phyloP scores from a whole-genome alignment of 2,113 vertebrate species.

The Haemorhous mexicanus region DNA sequence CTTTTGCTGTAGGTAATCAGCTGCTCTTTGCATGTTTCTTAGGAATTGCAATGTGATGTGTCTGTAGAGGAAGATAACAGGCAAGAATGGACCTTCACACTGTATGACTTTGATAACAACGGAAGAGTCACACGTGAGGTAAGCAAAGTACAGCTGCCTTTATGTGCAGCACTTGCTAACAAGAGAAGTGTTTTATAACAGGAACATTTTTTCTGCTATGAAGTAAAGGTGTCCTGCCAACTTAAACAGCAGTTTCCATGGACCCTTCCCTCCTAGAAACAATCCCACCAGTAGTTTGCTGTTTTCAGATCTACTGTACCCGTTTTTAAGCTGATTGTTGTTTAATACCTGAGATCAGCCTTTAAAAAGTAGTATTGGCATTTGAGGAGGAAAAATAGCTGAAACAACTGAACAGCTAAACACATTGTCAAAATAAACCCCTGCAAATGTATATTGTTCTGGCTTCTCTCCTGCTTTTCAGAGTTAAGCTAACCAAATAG shows the following conservation, averaged over 20 bases:
- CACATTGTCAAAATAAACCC: constrained; percentile 47
- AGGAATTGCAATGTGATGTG: constrained; percentile 97
- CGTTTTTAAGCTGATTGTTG: not conserved
- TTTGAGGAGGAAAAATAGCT: constrained; percentile 25
- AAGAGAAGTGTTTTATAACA: constrained; percentile 26
- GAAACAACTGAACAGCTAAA: constrained; percentile 39
- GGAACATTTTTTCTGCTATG: constrained; percentile 20
- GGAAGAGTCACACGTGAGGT: constrained; percentile 99
- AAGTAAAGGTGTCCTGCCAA: constrained; percentile 27
- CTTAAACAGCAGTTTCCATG: constrained; percentile 31
- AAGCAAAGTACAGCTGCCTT: constrained; percentile 52
- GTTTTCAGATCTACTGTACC: constrained; percentile 16
- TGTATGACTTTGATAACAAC: constrained; percentile 98
- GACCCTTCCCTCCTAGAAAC: constrained; percentile 29
- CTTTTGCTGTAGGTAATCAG: constrained; percentile 57
- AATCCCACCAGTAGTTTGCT: not conserved
- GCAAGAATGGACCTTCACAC: constrained; percentile 98
- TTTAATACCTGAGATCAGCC: constrained; percentile 44
- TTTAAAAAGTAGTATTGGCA: constrained; percentile 27
- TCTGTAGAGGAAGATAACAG: constrained; percentile 97
- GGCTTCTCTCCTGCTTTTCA: constrained; percentile 23
- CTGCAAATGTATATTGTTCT: constrained; percentile 47
- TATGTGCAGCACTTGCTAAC: not conserved
- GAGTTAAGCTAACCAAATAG: constrained; percentile 55
- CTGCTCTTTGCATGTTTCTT: constrained; percentile 64